Base-by-base conservation (phyloP, 2,888 invertebrate genomes). In the Masnerella sp. region DNA sequence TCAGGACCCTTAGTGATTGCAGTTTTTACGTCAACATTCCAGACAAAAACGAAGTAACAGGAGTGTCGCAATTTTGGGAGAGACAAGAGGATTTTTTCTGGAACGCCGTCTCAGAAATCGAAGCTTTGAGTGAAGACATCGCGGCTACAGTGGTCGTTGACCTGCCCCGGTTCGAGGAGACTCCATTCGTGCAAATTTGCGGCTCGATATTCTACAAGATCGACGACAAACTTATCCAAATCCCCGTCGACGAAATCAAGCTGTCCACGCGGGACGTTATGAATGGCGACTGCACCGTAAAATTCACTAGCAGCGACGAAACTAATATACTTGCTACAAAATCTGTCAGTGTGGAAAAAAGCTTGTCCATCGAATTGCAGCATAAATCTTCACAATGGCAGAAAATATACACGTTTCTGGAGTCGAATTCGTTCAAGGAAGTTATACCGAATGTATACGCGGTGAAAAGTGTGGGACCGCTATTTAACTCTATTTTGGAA, bases 401-500 rank as follows among this genome's bases (percentile, higher is more conserved):
- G 67, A n/a, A 32, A 2, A 28, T 83, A 8, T 52, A 78, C 1
- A 20, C 58, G 0, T 84, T 84, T 34, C 68, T 85, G 14, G 47
- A 75, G 0, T 62, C 75, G 5, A 77, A 78, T 32, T 74, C 64
- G 8, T 86, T 87, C 42, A 38, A 65, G 2, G 80, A 81, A 32
- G 14, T 78, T 1, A 14, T 70, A 0, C 54, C 74, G n/a, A 74
- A 82, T 9, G 75, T 83, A 9, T 83, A 82, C 54, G 68, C 79
- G 0, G 71, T 77, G 2, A 80, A 72, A 18, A 74, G 64, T n/a
- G 49, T 69, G 12, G 82, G 82, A 2, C 73, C 77, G 2, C 52
- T 84, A 30, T 75, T 80, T 30, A 76, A 81, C 34, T 82, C 82
- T 40, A 61, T 87, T 8, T 40, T 86, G 34, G 86, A 87, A 62